phyloP scores from a whole-genome alignment of 1,140 invertebrate genomes.

The Penaeus vannamei region DNA sequence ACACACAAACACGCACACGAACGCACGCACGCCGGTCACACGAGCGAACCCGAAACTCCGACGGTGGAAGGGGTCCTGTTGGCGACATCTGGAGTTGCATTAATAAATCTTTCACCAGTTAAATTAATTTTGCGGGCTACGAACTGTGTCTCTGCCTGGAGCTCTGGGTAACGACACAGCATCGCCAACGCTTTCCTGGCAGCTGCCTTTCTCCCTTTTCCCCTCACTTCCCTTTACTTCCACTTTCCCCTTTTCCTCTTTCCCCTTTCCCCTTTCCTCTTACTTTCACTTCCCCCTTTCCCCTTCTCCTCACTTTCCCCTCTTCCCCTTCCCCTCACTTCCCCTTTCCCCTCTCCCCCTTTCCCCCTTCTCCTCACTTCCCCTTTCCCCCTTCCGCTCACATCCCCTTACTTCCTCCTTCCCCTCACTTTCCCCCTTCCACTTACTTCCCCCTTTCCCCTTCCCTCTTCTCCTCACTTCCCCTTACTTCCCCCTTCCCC shows the following conservation, averaged over 20 bases:
- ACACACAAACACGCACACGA: neutral
- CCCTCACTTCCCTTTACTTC: neutral
- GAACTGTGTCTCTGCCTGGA: neutral
- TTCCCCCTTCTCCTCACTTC: neutral
- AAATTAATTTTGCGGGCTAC: slow-evolving; percentile 46
- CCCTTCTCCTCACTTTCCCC: neutral
- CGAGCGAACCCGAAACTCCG: too few relatives aligned
- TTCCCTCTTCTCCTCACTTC: neutral
- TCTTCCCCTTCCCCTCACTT: neutral
- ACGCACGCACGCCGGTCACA: neutral
- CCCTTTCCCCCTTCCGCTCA: neutral
- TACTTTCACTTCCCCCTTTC: neutral
- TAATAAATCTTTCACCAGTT: slow-evolving; percentile 55
- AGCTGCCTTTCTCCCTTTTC: too few relatives aligned
- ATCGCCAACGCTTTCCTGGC: neutral
- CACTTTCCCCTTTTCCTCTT: neutral
- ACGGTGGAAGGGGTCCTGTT: neutral
- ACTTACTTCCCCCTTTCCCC: neutral
- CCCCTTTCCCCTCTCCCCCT: neutral
- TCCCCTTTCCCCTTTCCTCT: neutral
- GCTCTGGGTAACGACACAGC: neutral
- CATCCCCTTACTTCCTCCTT: neutral
- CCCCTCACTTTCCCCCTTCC: neutral
- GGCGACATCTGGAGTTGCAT: slow-evolving; percentile 42
- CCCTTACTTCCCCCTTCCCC: neutral